Evolutionary conservation across 1,140 invertebrate species (phyloP).

Genomic region (Pachypeltis micranthus): DNA sequence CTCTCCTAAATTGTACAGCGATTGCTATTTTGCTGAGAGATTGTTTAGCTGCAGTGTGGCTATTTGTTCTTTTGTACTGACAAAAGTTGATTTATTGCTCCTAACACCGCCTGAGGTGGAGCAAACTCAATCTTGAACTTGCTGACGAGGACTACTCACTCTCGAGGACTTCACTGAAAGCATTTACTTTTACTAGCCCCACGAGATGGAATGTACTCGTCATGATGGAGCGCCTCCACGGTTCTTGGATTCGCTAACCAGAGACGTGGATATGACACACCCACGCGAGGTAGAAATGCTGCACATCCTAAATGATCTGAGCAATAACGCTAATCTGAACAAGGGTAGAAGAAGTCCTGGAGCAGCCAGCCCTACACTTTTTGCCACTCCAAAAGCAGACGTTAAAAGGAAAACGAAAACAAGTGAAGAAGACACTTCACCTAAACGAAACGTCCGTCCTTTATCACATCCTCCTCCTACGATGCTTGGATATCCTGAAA

Average conservation of each 20-base stretch:
- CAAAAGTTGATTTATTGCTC: too few relatives aligned
- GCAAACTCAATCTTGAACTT: too few relatives aligned
- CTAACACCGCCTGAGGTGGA: too few relatives aligned
- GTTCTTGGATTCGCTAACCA: slow-evolving; percentile 95
- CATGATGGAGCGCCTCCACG: slow-evolving; percentile 95
- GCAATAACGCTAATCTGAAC: slow-evolving; percentile 50
- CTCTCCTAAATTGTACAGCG: too few relatives aligned
- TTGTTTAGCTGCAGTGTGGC: too few relatives aligned
- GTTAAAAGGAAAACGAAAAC: slow-evolving; percentile 46
- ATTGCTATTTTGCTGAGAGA: too few relatives aligned
- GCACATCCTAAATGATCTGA: slow-evolving; percentile 57
- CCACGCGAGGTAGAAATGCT: slow-evolving; percentile 68
- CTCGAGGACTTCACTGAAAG: too few relatives aligned
- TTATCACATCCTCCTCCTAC: slow-evolving; percentile 49
- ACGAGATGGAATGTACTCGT: slow-evolving; percentile 91
- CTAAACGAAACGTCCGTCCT: slow-evolving; percentile 21
- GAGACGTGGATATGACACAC: slow-evolving; percentile 84
- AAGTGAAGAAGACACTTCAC: slow-evolving; percentile 38
- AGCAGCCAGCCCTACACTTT: slow-evolving; percentile 41
- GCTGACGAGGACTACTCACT: too few relatives aligned
- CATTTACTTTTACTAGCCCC: too few relatives aligned
- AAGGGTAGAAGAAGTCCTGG: slow-evolving; percentile 45
- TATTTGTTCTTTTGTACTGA: too few relatives aligned
- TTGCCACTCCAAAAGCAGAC: slow-evolving; percentile 49
- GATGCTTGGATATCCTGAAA: slow-evolving; percentile 87